These are phyloP conservation scores for Ceratothoa steindachneri DNA, from an alignment of 2,888 invertebrate species.

Conservation along the genomic window DNA sequence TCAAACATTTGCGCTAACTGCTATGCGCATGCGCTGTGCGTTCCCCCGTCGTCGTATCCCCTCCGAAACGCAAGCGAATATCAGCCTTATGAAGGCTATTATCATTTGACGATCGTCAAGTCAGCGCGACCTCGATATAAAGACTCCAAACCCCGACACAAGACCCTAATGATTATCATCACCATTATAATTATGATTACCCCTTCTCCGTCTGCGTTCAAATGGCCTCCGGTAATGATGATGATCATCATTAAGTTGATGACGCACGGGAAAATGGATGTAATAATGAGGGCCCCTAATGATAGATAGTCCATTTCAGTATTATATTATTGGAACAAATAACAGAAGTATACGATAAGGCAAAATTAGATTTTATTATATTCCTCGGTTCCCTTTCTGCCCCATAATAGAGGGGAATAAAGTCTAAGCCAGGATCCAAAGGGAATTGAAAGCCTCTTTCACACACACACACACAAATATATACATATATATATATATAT, in stretches of 20 bases:
- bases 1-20: constrained; percentile 47
- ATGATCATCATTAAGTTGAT: constrained; percentile 47
- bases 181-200: constrained; percentile 47
- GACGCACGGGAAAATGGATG: constrained; percentile 22
- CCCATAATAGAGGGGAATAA: not conserved
- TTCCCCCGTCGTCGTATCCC: constrained; percentile 36
- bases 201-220: constrained; percentile 38
- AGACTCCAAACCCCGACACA: constrained; percentile 26
- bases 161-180: constrained; percentile 41
- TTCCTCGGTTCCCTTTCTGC: not conserved
- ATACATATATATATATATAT: not conserved
- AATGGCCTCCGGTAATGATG: constrained; percentile 45
- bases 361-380: constrained; percentile 5
- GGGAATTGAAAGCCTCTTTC: not conserved
- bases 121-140: constrained; percentile 47
- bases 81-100: constrained; percentile 46
- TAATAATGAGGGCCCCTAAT: constrained; percentile 10
- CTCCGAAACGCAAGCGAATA: constrained; percentile 29
- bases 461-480: not conserved
- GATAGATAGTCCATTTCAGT: constrained; percentile 4
- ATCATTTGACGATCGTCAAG: constrained; percentile 48
- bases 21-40: constrained; percentile 44
- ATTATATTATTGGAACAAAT: constrained; percentile 4
- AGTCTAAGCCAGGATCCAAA: not conserved
- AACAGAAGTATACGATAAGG: not conserved